Base-by-base conservation (phyloP, 2,113 vertebrate genomes). In the Anoplopoma fimbria region DNA sequence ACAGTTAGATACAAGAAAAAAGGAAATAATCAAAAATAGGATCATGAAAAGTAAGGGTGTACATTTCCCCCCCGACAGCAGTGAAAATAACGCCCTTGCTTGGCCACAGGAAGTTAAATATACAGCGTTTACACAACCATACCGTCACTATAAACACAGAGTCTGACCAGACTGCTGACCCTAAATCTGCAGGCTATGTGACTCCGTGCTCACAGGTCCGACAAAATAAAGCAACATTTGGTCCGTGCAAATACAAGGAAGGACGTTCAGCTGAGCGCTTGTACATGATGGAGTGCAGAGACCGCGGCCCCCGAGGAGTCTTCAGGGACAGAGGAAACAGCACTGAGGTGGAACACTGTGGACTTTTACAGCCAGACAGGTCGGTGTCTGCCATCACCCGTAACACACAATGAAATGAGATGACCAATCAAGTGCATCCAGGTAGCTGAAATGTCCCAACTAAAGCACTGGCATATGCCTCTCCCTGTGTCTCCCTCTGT, bases 321-420 rank as follows among this genome's bases (percentile, higher is more conserved):
- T 58, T 82, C 31, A 5, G 19, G 75, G 81, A 81, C 36, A 40
- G 62, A 23, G 15, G 27, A 45, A 84, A 5, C 63, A 69, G 77
- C 83, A 70, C 68, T 64, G 77, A 88, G 68, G 83, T 86, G 86
- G 72, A 85, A 89, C 79, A 70, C 53, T 83, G 71, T 72, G 64
- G 70, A 77, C 76, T 75, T 45, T 69, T 23, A 58, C 40, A 84
- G 45, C 60, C 69, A 55, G 68, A 82, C 78, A 75, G 81, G 79
- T 82, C 83, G 73, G 63, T 55, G 74, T 86, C 72, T 67, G 75
- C 70, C 62, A 58, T 77, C 74, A 85, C 75, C 75, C 58, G n/a
- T 34, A 76, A 53, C 72, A 75, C 72, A 60, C 78, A 53, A 82
- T 65, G 34, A 83, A 85, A 89, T 79, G 53, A 82, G 69, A 87